Evolutionary conservation across 92 coral and sea anemone genomes (phyloP).

Genomic region (Pocillopora meandrina): DNA sequence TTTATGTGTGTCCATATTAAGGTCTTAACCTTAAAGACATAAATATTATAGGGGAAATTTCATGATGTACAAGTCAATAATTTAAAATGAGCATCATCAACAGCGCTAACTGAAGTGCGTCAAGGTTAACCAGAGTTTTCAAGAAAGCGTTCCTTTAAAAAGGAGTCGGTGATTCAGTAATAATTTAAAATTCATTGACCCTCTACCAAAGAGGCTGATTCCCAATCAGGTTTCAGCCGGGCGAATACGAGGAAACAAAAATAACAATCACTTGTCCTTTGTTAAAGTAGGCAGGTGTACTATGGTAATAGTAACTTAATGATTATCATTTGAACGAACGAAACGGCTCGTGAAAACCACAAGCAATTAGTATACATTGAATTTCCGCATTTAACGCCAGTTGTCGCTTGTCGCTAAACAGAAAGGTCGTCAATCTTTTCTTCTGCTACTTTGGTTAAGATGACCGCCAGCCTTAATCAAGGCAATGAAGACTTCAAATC

Average conservation of each 20-base stretch:
- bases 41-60: too few relatives aligned
- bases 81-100: background rate
- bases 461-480: constrained; percentile 15
- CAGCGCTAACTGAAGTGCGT: background rate
- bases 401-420: background rate
- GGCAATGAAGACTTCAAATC: constrained; percentile 32
- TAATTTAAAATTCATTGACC: too few relatives aligned
- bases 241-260: background rate
- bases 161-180: too few relatives aligned
- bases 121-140: background rate
- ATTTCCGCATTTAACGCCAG: background rate
- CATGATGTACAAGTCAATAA: too few relatives aligned
- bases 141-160: too few relatives aligned
- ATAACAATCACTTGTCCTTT: background rate
- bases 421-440: too few relatives aligned
- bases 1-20: background rate
- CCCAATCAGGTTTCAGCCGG: too few relatives aligned
- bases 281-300: background rate
- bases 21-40: background rate
- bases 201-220: too few relatives aligned
- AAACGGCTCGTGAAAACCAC: background rate
- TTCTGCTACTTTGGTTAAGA: background rate
- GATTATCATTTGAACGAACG: background rate
- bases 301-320: background rate
- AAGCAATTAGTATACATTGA: background rate